Evolutionary conservation across 2,888 invertebrate species (phyloP).

Genomic region (Tupiocoris notatus): DNA sequence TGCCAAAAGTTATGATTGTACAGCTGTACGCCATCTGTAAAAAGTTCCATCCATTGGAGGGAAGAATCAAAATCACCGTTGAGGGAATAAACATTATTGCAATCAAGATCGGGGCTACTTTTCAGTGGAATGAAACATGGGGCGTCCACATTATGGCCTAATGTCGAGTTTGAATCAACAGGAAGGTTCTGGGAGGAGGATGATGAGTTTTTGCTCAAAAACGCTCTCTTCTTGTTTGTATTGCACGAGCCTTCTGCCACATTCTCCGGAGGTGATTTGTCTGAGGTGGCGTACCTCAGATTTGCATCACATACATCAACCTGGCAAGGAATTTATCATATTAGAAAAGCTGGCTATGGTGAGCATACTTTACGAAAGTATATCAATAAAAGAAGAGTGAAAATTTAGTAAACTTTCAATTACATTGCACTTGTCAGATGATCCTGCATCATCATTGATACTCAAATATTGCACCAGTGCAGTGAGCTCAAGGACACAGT

Average conservation of each 20-base stretch:
- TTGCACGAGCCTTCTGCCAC: not conserved
- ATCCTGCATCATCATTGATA: not conserved
- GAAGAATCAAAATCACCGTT: not conserved
- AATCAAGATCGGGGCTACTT: not conserved
- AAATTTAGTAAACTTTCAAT: not conserved
- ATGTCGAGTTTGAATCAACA: not conserved
- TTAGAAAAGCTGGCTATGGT: no score
- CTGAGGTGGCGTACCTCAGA: not conserved
- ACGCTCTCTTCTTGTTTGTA: not conserved
- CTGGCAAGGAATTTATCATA: not conserved
- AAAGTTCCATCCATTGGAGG: not conserved
- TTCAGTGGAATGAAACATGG: not conserved
- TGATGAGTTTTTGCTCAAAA: not conserved
- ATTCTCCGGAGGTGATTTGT: not conserved
- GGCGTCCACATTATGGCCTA: constrained; percentile 1
- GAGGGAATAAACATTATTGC: not conserved
- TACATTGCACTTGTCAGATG: not conserved
- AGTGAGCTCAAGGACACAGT: not conserved
- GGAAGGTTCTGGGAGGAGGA: not conserved
- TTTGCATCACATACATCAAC: not conserved
- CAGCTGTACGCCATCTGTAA: not conserved
- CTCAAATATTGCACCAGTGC: not conserved
- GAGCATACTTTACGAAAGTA: no score
- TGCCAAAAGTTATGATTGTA: not conserved
- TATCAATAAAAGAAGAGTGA: no score